Conservation (phyloP, 2,797 vertebrate species). For the Tragopan temminckii region DNA sequence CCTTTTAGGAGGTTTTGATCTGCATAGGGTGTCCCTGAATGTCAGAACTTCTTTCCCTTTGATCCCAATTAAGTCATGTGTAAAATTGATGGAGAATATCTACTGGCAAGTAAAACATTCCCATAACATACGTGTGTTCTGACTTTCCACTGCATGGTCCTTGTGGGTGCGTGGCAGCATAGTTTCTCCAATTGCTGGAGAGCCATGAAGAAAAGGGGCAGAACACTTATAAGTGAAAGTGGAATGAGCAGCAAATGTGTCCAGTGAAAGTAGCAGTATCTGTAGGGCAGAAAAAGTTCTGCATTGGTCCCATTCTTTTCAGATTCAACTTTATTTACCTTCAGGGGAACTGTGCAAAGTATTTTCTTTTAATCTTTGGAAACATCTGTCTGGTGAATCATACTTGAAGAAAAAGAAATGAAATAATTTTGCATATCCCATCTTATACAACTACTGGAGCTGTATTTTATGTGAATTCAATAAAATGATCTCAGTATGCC, state of each 20-base stretch:
- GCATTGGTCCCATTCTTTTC: neutral
- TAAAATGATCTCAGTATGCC: neutral
- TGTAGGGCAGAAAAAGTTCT: neutral
- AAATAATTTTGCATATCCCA: neutral
- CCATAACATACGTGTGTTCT: neutral
- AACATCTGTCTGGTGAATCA: neutral
- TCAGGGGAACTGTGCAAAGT: neutral
- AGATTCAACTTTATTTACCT: neutral
- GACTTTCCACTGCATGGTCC: neutral
- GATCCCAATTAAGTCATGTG: accelerated
- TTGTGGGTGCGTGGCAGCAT: neutral
- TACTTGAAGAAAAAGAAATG: neutral
- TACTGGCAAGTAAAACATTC: neutral
- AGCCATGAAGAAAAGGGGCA: neutral
- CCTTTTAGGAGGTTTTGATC: neutral
- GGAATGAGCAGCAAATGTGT: neutral
- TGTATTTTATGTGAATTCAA: neutral
- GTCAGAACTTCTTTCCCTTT: neutral
- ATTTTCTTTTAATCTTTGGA: neutral
- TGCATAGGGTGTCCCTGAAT: neutral
- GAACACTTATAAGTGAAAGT: neutral
- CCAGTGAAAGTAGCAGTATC: neutral
- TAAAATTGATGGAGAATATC: neutral
- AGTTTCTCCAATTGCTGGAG: neutral
- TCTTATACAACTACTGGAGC: neutral